A percentile compares a stretch with the other conserved stretches of the same genome.
Conservation (phyloP, 2,888 invertebrate species). For the Agonum fuliginosum region DNA sequence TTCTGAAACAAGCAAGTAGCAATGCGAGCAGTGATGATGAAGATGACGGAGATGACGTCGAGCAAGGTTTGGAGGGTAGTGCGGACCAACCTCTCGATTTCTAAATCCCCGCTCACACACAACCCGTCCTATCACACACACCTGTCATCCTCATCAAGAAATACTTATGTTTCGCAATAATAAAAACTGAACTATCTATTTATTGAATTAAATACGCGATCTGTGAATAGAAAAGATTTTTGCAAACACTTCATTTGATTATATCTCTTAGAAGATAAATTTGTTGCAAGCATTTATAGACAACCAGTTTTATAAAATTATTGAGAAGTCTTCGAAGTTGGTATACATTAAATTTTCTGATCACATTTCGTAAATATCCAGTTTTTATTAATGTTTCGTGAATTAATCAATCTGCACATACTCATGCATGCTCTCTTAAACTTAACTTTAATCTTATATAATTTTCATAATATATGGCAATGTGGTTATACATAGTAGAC, state of each 20-base stretch:
- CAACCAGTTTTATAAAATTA: background rate
- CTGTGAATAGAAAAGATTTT: background rate
- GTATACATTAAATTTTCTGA: background rate
- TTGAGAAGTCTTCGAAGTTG: background rate
- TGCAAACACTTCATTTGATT: too few species aligned
- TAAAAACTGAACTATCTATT: background rate
- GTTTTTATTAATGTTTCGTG: background rate
- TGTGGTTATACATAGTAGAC: background rate
- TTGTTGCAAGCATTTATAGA: too few species aligned
- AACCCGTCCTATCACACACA: constrained; percentile 61
- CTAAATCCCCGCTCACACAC: constrained; percentile 71
- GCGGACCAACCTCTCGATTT: constrained; percentile 86
- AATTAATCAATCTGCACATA: background rate
- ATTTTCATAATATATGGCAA: background rate
- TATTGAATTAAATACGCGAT: background rate
- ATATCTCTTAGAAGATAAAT: background rate
- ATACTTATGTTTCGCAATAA: background rate
- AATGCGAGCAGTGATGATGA: constrained; percentile 83
- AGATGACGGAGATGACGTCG: constrained; percentile 80
- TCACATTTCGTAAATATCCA: background rate
- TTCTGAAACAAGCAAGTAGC: constrained; percentile 68
- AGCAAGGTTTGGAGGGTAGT: constrained; percentile 84
- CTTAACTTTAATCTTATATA: background rate
- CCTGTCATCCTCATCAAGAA: constrained; percentile 40
- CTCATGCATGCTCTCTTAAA: constrained; percentile 13